Evolutionary conservation across 2,113 vertebrate genomes (phyloP), one percentile per base, ranked within the genome.

Genomic region (Lophochroa leadbeateri): DNA sequence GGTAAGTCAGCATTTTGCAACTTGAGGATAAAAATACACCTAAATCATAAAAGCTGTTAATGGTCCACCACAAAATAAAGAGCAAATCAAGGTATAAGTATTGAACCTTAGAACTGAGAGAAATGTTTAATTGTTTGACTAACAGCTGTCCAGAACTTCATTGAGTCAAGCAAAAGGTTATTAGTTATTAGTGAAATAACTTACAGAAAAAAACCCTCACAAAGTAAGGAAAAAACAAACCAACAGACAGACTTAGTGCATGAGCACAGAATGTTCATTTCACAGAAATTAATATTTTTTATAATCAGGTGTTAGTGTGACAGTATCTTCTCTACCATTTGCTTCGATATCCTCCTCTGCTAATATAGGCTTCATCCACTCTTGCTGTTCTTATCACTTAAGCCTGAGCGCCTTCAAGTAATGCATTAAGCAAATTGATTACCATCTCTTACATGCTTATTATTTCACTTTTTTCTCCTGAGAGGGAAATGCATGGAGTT

Each of bases 341-440:
- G 74, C 58, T 88, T 92, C 86, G 39, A 65, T 92, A 88, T 76
- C 58, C 60, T 90, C 19, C 58, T 74, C 50, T 95, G 82, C 63
- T 86, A 69, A 83, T 76, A 89, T 23, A 83, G 18, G 41, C 43
- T 93, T 92, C 79, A 65, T 92, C 41, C 19, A 43, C 41, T 83
- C 24, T 67, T 86, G 33, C 29, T 90, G 65, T 88, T 96, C 65
- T 89, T 95, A 69, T 47, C 81, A 75, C 52, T 94, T 55, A 78
- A 90, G 75, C 68, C 31, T 94, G 83, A 77, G 87, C 87, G 76
- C 72, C 61, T 92, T 92, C 58, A 83, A 33, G 43, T 55, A 94
- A 91, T 82, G 25, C 57, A 83, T 92, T 90, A 95, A 80, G 61
- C 43, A 96, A 96, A 78, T 49, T 93, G 70, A 93, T 96, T 58